phyloP scores from a whole-genome alignment of 2,888 invertebrate species.

The Eupeodes latifasciatus region DNA sequence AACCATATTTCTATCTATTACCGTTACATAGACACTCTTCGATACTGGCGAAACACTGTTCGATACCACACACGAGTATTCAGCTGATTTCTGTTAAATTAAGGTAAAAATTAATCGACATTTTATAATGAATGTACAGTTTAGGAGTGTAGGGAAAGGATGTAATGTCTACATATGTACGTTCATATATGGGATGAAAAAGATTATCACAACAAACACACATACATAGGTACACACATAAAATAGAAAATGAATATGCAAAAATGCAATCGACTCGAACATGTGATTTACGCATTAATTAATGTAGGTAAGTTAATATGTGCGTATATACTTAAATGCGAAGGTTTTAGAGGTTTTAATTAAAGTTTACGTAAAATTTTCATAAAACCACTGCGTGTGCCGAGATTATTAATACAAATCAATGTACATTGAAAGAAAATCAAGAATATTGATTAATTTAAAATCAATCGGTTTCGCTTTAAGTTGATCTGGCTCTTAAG shows the following conservation, averaged over 20 bases:
- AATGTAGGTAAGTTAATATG: conserved; percentile 5
- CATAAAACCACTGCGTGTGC: background rate
- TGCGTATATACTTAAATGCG: conserved; percentile 14
- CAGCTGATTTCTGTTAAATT: conserved; percentile 88
- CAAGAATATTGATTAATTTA: too few relatives aligned
- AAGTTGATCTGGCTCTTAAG: too few relatives aligned
- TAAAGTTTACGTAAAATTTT: conserved; percentile 3
- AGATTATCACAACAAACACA: too few relatives aligned
- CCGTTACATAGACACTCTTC: conserved; percentile 87
- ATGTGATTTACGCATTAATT: conserved; percentile 35
- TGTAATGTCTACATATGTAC: too few relatives aligned
- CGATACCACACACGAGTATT: conserved; percentile 90
- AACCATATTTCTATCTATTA: conserved; percentile 86
- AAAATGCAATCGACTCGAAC: background rate
- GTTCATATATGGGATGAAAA: too few relatives aligned
- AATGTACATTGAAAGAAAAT: background rate
- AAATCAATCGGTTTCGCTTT: too few relatives aligned
- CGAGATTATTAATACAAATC: background rate
- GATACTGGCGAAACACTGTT: conserved; percentile 85
- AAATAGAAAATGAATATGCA: too few relatives aligned
- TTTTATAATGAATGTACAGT: background rate
- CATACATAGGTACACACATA: too few relatives aligned
- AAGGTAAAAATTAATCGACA: conserved; percentile 38
- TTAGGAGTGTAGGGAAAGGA: too few relatives aligned
- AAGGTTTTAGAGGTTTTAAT: conserved; percentile 25